Conservation (phyloP, 2,113 vertebrate species). For the Proteles cristata region DNA sequence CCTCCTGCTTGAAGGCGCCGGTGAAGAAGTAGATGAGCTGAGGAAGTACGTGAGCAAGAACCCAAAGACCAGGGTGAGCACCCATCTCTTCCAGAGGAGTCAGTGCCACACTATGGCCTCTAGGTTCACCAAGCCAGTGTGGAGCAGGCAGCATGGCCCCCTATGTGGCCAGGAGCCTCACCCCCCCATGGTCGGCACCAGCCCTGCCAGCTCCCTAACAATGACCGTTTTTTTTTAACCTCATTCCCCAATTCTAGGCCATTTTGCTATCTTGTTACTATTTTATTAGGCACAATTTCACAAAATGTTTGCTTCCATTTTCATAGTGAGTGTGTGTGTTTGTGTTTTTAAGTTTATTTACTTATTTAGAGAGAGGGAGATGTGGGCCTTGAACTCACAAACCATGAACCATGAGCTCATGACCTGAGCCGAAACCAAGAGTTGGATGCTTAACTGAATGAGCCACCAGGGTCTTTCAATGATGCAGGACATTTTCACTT, state of each 20-base stretch:
- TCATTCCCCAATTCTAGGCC: not conserved
- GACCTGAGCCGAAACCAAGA: no score
- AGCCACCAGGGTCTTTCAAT: no score
- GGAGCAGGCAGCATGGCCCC: not conserved
- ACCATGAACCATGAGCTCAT: no score
- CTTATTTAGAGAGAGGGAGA: no score
- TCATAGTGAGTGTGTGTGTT: not conserved
- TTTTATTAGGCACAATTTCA: not conserved
- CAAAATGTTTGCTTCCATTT: not conserved
- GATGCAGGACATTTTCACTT: not conserved
- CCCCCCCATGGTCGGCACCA: not conserved
- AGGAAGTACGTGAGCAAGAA: constrained; percentile 97
- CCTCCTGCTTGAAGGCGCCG: constrained; percentile 95
- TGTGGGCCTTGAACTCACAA: no score
- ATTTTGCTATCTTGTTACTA: not conserved
- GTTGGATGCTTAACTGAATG: no score
- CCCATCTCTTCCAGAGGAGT: constrained; percentile 95
- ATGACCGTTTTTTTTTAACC: not conserved
- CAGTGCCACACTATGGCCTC: constrained; percentile 91
- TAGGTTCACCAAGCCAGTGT: constrained; percentile 82
- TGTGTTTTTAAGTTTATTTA: no score
- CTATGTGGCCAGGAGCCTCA: not conserved
- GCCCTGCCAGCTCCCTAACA: not conserved
- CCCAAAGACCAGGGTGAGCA: constrained; percentile 95
- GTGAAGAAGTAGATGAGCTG: constrained; percentile 35